Percentiles rank a stretch among this genome's conserved stretches.
phyloP scores from a whole-genome alignment of 1,140 invertebrate species.

The Hermatobates lingyangjiaoensis region DNA sequence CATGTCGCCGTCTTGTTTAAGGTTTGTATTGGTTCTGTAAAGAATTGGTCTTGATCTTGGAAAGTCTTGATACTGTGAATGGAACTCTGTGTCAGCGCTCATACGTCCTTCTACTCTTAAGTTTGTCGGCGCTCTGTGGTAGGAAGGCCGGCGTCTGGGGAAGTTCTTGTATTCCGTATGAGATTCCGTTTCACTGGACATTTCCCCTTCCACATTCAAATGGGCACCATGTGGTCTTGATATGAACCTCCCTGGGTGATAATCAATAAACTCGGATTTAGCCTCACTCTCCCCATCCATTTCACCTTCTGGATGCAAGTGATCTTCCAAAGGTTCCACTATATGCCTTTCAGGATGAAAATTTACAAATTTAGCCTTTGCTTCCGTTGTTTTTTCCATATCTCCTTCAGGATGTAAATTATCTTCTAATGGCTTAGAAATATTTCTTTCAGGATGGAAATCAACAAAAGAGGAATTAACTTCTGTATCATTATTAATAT shows the following conservation, averaged over 20 bases:
- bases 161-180: conserved; percentile 12
- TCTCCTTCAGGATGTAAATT: conserved; percentile 13
- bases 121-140: conserved; percentile 9
- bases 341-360: conserved; percentile 11
- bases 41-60: conserved; percentile 5
- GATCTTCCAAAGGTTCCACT: conserved; percentile 5
- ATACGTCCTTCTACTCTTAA: conserved; percentile 16
- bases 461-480: conserved; percentile 9
- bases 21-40: conserved; percentile 4
- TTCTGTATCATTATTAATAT: conserved; percentile 10
- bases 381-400: conserved; percentile 7
- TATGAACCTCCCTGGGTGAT: conserved; percentile 11
- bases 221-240: conserved; percentile 5
- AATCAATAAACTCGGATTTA: conserved; percentile 14
- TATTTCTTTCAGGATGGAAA: neutral
- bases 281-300: conserved; percentile 10
- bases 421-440: neutral
- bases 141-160: conserved; percentile 6
- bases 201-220: conserved; percentile 14
- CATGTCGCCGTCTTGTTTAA: conserved; percentile 15
- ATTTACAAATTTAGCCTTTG: conserved; percentile 12
- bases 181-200: conserved; percentile 5
- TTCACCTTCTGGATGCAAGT: conserved; percentile 15
- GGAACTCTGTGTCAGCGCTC: conserved; percentile 6
- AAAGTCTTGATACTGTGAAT: conserved; percentile 11